A percentile compares a stretch with the other conserved stretches of the same genome.
Evolutionary conservation across 2,113 vertebrate species (phyloP).

Genomic region (Phalacrocorax carbo): DNA sequence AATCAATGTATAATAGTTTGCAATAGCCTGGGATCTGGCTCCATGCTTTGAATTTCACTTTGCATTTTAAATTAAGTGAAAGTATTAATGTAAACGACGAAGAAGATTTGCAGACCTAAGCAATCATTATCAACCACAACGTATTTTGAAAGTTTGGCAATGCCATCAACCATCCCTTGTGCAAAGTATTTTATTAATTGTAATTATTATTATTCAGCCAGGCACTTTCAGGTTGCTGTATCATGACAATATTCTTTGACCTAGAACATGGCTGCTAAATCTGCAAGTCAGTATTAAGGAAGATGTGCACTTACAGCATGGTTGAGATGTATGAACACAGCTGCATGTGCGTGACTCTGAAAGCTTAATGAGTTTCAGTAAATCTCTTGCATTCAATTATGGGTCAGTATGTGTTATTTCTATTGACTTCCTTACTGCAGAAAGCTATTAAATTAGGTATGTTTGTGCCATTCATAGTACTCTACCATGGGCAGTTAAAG

Average conservation of each 20-base stretch:
- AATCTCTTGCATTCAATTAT: conserved; percentile 53
- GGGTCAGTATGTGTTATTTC: not conserved
- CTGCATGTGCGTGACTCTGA: conserved; percentile 24
- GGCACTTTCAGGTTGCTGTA: not conserved
- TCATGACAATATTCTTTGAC: conserved; percentile 23
- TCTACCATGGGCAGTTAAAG: not conserved
- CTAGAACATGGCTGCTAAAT: conserved; percentile 41
- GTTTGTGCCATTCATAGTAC: not conserved
- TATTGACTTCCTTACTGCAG: conserved; percentile 22
- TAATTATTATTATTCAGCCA: conserved; percentile 18
- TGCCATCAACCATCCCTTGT: not conserved
- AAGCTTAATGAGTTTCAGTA: conserved; percentile 55
- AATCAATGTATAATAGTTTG: not conserved
- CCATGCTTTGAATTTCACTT: not conserved
- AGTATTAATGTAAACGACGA: not conserved
- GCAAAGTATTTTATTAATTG: conserved; percentile 7
- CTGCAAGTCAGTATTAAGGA: conserved; percentile 35
- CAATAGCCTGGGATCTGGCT: not conserved
- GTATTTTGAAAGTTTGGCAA: not conserved
- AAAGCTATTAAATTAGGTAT: not conserved
- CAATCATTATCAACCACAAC: not conserved
- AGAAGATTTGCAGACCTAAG: not conserved
- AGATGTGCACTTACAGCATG: conserved; percentile 12
- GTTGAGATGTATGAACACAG: conserved; percentile 7
- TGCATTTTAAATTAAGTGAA: not conserved